Base-by-base conservation (phyloP, 2,113 vertebrate genomes). In the Chaenocephalus aceratus region DNA sequence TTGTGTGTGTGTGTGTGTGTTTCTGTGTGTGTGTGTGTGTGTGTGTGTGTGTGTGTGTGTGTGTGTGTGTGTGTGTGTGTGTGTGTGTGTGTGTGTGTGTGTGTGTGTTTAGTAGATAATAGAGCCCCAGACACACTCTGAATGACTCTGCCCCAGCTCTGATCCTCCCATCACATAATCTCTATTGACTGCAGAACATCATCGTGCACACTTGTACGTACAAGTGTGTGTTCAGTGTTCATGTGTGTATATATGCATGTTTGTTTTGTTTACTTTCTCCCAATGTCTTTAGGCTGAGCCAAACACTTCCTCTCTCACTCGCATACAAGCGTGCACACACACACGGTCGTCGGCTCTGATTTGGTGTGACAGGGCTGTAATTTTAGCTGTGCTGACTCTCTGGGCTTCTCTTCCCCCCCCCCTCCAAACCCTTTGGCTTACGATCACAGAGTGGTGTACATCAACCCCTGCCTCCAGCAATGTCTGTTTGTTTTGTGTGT, bases 351-450 rank as follows among this genome's bases (percentile, higher is more conserved):
- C 77, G 41, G 65, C 72, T 18, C 82, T 92, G 88, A 93, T 89
- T 64, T 62, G 72, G 65, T 84, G 73, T 89, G 91, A 92, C 91
- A 92, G 82, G 83, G 82, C 86, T 90, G 88, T 91, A 93, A 92
- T 91, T 93, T 91, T 89, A 90, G 83, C 87, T 85, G 73, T 89
- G 88, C 89, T 89, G 86, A 88, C 88, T 90, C 88, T 83, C 84
- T 81, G 81, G 78, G 76, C 72, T 85, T 78, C 68, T 82, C 49
- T 34, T 69, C 34, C 67, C 65, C 75, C 68, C 75, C 68, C 75
- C 71, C 78, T 84, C 86, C 78, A 69, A 51, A 72, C 78, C 86
- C 77, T 77, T 85, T 87, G 86, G 88, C 83, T 72, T 75, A 80
- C 26, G 60, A 92, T 92, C 85, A 89, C 83, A 89, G 83, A 84